Evolutionary conservation across 2,888 invertebrate genomes (phyloP).

Genomic region (Lydus trimaculatus): DNA sequence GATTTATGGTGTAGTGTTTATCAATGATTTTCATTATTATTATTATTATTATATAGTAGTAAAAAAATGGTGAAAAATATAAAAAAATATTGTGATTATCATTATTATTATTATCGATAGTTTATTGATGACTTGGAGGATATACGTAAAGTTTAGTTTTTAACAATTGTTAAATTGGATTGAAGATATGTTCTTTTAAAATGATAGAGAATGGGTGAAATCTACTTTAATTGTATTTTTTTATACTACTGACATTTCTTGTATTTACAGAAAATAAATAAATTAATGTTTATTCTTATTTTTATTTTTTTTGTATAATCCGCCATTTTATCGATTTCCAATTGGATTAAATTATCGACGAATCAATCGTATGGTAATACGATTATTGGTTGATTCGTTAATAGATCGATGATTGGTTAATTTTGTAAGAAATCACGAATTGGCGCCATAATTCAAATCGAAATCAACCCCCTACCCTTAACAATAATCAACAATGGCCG

Average conservation of each 20-base stretch:
- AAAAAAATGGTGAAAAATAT: background rate
- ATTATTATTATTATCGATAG: background rate
- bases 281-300: background rate
- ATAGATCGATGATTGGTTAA: too few relatives aligned
- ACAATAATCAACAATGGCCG: slow-evolving; percentile 39
- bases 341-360: too few relatives aligned
- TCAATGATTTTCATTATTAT: background rate
- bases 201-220: slow-evolving; percentile 8
- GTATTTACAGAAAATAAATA: slow-evolving; percentile 42
- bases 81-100: background rate
- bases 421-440: slow-evolving; percentile 22
- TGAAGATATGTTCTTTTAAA: background rate
- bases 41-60: background rate
- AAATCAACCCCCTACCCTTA: slow-evolving; percentile 32
- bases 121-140: slow-evolving; percentile 9
- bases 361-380: too few relatives aligned
- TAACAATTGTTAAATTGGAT: slow-evolving; percentile 20
- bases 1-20: background rate
- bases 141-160: slow-evolving; percentile 25
- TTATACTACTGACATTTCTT: slow-evolving; percentile 45
- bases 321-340: too few relatives aligned
- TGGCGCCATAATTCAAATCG: slow-evolving; percentile 40
- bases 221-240: slow-evolving; percentile 30
- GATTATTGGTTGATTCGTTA: too few relatives aligned
- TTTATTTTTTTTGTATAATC: background rate